Base-by-base conservation (phyloP, 1,140 invertebrate genomes). In the Pentalonia nigronervosa region DNA sequence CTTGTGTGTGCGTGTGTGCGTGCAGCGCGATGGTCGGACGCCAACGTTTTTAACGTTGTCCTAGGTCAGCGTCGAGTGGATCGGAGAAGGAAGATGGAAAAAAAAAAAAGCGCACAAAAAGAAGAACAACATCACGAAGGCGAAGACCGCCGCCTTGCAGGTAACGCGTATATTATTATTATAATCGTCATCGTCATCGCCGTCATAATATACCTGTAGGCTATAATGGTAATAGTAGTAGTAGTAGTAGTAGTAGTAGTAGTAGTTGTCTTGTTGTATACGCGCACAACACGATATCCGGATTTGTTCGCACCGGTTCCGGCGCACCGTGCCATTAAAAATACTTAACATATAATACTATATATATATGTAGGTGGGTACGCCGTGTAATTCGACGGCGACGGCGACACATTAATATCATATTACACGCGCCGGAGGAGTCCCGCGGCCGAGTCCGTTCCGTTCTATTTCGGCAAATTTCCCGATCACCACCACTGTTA, bases 1-100 rank as follows among this genome's bases (percentile, higher is more conserved):
- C 4, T 25, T 30, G 83, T 45, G n/a, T 53, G 50, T 53, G 50
- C 7, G 50, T 53, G 50, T 50, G 48, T 50, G 48, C 20, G 48
- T 76, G 60, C 14, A 17, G 47, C 7, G 48, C 48, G 48, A 34
- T 50, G 87, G 48, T n/a, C 34, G 50, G 36, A 17, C 25, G 47
- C 47, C 88, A 90, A 90, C 36, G 23, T 45, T 34, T 90, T 45
- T 30, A 21, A 47, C 88, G 50, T 90, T 90, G 88, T n/a, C 21
- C 9, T 60, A 90, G 88, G 88, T 90, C 88, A 60, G 88, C 88
- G 50, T 56, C 23, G 34, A 36, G 88, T 60, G 20, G 50, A 25
- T 53, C 53, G 11, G 30, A n/a, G 25, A 86, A 47, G 11, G 25
- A 84, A 48, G 50, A 23, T 20, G 48, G 25, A 86, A 2, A 21